Base-by-base conservation (phyloP, 2,888 invertebrate genomes). In the Nephrocerus scutellatus region DNA sequence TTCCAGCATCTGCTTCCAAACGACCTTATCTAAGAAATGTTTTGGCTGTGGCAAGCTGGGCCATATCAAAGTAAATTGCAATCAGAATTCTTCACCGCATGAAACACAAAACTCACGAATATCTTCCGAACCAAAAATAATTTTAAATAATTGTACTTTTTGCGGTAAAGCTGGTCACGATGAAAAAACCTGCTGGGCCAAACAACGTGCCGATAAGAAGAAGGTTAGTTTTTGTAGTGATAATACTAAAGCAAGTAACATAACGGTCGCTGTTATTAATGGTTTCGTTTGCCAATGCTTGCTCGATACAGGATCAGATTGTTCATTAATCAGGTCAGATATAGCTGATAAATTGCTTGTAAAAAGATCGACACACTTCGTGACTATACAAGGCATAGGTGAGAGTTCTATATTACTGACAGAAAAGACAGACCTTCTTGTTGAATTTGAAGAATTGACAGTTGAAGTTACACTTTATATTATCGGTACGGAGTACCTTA, bases 261-360 rank as follows among this genome's bases (percentile, higher is more conserved):
- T 14, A 15, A 35, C 35, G 10, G 21, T 35, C 13, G 26, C 14
- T 20, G 35, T 35, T 8, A 18, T 35, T 26, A 5, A 28, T 6
- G 36, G 28, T 14, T 16, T 14, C 6, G 28, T 22, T 14, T 24
- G 13, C 18, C 21, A 13, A 22, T 36, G 29, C 28, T 23, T 36
- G 10, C 34, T 26, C 7, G 34, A 34, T 34, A 34, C 34, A 5
- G 26, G 34, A 7, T 26, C 26, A 16, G 34, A 34, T 26, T 34
- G 33, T 18, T 34, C 26, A 9, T 12, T 34, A 3, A 34, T 26
- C 10, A 24, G 14, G 5, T 5, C 34, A 20, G 34, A 26, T 20
- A 14, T 34, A 10, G 30, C 30, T 23, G 7, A 16, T 24, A 30
- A 12, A 16, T 18, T 29, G 4, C 14, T 6, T 4, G 23, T 23